Percentiles rank a stretch among this genome's conserved stretches.
Evolutionary conservation across 2,797 vertebrate genomes (phyloP).

Genomic region (Xenentodon cancila): DNA sequence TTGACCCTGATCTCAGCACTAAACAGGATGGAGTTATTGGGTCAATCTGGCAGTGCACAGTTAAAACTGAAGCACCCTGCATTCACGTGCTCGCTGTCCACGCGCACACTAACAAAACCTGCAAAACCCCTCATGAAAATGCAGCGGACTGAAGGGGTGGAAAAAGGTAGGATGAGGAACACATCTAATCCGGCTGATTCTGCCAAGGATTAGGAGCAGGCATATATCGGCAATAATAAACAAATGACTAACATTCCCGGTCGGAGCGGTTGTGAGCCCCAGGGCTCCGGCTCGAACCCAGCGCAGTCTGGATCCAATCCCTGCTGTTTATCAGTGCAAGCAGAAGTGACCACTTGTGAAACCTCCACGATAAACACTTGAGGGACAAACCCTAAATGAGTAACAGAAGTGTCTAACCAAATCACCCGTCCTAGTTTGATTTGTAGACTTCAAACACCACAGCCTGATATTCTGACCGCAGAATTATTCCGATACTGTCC

Average conservation of each 20-base stretch:
- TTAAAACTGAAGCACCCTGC: neutral
- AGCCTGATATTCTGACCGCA: constrained; percentile 20
- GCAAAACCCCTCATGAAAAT: constrained; percentile 43
- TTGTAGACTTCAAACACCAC: constrained; percentile 45
- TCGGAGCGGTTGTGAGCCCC: constrained; percentile 58
- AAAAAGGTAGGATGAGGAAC: constrained; percentile 67
- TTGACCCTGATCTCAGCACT: constrained; percentile 39
- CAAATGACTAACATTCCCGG: constrained; percentile 74
- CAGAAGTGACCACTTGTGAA: constrained; percentile 66
- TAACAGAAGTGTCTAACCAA: constrained; percentile 35
- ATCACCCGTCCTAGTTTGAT: constrained; percentile 53
- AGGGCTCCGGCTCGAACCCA: constrained; percentile 61
- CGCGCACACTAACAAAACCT: constrained; percentile 10
- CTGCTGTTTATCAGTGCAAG: constrained; percentile 73
- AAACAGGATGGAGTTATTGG: constrained; percentile 41
- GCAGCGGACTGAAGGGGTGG: constrained; percentile 41
- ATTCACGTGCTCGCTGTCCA: neutral
- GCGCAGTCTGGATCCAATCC: constrained; percentile 80
- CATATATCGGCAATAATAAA: constrained; percentile 74
- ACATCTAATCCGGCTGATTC: constrained; percentile 65
- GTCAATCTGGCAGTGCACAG: constrained; percentile 32
- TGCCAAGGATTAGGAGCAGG: constrained; percentile 66
- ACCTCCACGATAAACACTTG: constrained; percentile 64
- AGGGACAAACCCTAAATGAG: constrained; percentile 53
- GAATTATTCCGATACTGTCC: constrained; percentile 31